Conservation (phyloP, 2,888 invertebrate species). For the Limnephilus marmoratus region DNA sequence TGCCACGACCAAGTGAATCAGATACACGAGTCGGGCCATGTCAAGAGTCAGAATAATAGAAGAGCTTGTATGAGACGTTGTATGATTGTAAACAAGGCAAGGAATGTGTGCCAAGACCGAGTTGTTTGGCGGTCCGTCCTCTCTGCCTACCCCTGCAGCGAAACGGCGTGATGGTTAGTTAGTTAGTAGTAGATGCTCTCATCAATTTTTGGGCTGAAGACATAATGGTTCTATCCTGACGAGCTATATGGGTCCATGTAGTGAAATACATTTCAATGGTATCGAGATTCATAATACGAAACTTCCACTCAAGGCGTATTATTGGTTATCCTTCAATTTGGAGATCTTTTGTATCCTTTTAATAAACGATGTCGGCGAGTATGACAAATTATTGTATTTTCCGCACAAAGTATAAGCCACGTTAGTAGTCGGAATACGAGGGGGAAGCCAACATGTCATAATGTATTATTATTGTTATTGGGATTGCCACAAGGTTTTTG, state of each 20-base stretch:
- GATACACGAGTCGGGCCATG: too few relatives aligned
- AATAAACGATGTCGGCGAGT: not conserved
- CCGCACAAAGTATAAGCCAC: not conserved
- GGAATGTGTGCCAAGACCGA: too few relatives aligned
- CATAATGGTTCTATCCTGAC: not conserved
- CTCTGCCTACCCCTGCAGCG: too few relatives aligned
- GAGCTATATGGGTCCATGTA: not conserved
- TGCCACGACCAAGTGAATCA: too few relatives aligned
- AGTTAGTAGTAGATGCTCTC: not conserved
- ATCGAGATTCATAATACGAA: not conserved
- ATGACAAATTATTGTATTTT: not conserved
- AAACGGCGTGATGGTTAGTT: too few relatives aligned
- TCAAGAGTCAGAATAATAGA: too few relatives aligned
- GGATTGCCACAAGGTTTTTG: not conserved
- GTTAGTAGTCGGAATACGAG: not conserved
- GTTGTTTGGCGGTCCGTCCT: too few relatives aligned
- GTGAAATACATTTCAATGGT: not conserved
- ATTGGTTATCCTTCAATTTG: conserved; percentile 13
- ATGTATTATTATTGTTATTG: not conserved
- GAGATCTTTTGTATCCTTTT: conserved; percentile 10
- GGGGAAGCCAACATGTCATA: not conserved
- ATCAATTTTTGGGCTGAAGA: not conserved
- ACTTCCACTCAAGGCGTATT: conserved; percentile 5
- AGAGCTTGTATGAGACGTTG: too few relatives aligned
- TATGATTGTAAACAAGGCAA: too few relatives aligned